phyloP scores from a whole-genome alignment of 2,797 vertebrate genomes.

The Aotus griseimembra region DNA sequence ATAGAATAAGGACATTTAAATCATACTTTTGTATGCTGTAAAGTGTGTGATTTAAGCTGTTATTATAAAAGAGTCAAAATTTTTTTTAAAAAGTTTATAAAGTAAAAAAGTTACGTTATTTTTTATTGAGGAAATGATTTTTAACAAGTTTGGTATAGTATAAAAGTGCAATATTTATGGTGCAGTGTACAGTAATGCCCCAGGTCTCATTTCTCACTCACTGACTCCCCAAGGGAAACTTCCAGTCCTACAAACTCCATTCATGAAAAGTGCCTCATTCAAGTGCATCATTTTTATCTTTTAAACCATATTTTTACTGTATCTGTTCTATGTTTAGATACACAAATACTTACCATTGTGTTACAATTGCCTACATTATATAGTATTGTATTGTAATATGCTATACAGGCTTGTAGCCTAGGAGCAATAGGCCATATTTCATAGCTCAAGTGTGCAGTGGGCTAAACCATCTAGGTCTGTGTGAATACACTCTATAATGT shows the following conservation, averaged over 20 bases:
- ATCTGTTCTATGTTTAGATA: not conserved
- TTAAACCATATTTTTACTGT: not conserved
- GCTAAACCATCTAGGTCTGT: not conserved
- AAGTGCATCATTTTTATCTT: not conserved
- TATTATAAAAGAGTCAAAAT: too few species aligned
- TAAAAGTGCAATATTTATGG: too few species aligned
- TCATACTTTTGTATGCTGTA: too few species aligned
- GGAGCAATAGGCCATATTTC: not conserved
- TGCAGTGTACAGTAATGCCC: too few species aligned
- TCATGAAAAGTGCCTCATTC: not conserved
- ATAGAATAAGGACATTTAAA: too few species aligned
- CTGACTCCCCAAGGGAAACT: too few species aligned
- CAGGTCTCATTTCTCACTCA: too few species aligned
- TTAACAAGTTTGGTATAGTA: too few species aligned
- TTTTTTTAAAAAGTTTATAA: too few species aligned
- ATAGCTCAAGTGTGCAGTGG: not conserved
- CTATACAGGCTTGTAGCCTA: not conserved
- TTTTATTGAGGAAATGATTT: too few species aligned
- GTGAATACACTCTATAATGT: not conserved
- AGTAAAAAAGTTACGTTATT: too few species aligned
- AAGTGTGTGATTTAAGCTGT: too few species aligned
- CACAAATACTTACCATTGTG: not conserved
- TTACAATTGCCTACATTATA: not conserved
- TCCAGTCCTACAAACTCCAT: not conserved
- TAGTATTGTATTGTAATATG: not conserved